Evolutionary conservation across 1,140 invertebrate species (phyloP), one percentile per base, ranked within the genome.

Genomic region (Berghia stephanieae): DNA sequence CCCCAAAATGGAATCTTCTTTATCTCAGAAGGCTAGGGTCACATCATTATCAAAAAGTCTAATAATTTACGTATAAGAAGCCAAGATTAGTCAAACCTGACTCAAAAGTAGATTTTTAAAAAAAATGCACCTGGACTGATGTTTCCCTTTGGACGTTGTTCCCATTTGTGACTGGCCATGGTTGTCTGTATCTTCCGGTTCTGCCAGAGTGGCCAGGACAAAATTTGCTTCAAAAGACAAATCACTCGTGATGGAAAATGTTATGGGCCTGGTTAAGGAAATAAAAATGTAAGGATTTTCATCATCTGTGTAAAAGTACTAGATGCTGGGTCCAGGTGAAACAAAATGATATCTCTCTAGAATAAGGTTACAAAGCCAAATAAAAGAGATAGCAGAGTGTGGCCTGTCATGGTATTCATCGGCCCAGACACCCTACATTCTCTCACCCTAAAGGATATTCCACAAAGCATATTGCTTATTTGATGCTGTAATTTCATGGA

Each of bases 181-280:
- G 46, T 27, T 36, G 36, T 60, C 16, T 31, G 5, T 31, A 13
- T 42, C 31, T 75, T 84, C 81, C 43, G 63, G 60, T 21, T 86
- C 85, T 2, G 93, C 93, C 60, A 94, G 85, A 0, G 95, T 96
- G 5, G 95, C 94, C 79, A 96, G 89, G 0, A 96, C 92, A 87
- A 96, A 93, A 82, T 94, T 92, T 42, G 93, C 93, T 89, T 95
- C 94, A 89, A 94, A 93, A 60, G 92, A 92, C 63, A 89, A 85
- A 82, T 92, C 92, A 89, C 93, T 93, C 74, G 91, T 89, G 5
- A 94, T 88, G 60, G 91, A 90, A 79, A 95, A 93, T 3, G 94
- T 83, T 27, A 89, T 83, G 2, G 88, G 88, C 78, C 88, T 89
- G 81, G 52, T 79, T 82, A 66, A 76, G 74, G 74, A 83, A 78